Evolutionary conservation across 2,888 invertebrate genomes (phyloP).

Genomic region (Trichopria drosophilae): DNA sequence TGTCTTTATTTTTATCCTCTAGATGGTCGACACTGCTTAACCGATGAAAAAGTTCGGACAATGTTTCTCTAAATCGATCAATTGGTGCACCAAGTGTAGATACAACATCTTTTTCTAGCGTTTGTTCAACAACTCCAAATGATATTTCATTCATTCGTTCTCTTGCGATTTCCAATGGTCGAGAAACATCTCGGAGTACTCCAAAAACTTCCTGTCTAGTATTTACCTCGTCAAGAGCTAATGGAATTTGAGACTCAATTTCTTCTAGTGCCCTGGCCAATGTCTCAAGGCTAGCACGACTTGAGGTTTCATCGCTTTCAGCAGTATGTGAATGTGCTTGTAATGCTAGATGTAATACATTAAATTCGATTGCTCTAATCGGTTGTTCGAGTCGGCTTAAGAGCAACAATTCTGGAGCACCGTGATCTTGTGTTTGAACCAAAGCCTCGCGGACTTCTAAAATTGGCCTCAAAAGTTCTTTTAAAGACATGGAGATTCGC

Average conservation of each 20-base stretch:
- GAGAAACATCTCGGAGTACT: conserved; percentile 41
- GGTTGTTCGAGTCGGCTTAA: conserved; percentile 42
- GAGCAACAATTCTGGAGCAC: conserved; percentile 42
- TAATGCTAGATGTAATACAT: conserved; percentile 35
- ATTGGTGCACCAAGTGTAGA: conserved; percentile 41
- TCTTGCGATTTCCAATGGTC: conserved; percentile 41
- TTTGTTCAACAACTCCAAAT: conserved; percentile 33
- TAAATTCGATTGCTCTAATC: conserved; percentile 38
- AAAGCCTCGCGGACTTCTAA: conserved; percentile 36
- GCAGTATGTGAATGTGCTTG: conserved; percentile 28
- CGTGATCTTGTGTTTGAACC: conserved; percentile 36
- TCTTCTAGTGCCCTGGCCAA: conserved; percentile 33
- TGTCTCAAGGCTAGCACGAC: conserved; percentile 28
- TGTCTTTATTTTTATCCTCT: conserved; percentile 35
- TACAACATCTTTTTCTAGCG: conserved; percentile 42
- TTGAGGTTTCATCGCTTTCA: conserved; percentile 22
- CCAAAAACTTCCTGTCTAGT: conserved; percentile 40
- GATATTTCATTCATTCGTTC: conserved; percentile 39
- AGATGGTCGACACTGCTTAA: conserved; percentile 32
- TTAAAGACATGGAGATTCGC: conserved; percentile 28
- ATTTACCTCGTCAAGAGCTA: conserved; percentile 35
- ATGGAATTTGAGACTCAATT: conserved; percentile 37
- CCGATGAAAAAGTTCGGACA: conserved; percentile 35
- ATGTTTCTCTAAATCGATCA: conserved; percentile 26
- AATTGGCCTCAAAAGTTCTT: conserved; percentile 35